phyloP scores from a whole-genome alignment of 2,797 vertebrate species.

The Semotilus atromaculatus region DNA sequence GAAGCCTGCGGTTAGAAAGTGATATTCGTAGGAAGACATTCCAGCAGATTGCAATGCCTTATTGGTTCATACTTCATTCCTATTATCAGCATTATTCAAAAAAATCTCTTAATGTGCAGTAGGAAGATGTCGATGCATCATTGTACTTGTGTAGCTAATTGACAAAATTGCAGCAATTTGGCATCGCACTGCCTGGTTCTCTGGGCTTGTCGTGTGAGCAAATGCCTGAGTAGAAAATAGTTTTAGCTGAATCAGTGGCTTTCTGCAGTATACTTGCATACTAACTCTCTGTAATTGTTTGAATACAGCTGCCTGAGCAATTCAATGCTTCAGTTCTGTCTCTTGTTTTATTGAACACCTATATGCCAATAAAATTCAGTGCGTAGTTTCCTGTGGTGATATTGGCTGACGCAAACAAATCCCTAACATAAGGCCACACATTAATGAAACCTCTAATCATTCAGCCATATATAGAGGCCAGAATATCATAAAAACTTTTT shows the following conservation, averaged over 20 bases:
- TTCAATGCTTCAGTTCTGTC: background rate
- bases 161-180: conserved; percentile 16
- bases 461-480: background rate
- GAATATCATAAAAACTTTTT: background rate
- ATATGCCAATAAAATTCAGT: conserved; percentile 17
- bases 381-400: background rate
- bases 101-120: conserved; percentile 5
- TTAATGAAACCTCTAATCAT: background rate
- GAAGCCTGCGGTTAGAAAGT: background rate
- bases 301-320: conserved; percentile 9
- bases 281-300: conserved; percentile 12
- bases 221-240: conserved; percentile 32
- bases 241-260: background rate
- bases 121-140: background rate
- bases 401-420: background rate
- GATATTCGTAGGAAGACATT: background rate
- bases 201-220: conserved; percentile 22
- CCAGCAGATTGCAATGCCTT: background rate
- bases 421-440: background rate
- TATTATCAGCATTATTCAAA: background rate
- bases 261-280: conserved; percentile 9
- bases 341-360: conserved; percentile 29
- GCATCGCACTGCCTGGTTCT: conserved; percentile 13
- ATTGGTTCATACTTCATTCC: conserved; percentile 3
- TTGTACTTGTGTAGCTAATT: conserved; percentile 1